A percentile compares a stretch with the other conserved stretches of the same genome.
Evolutionary conservation across 2,113 vertebrate genomes (phyloP).

Genomic region (Tenebrosternarchus preto): DNA sequence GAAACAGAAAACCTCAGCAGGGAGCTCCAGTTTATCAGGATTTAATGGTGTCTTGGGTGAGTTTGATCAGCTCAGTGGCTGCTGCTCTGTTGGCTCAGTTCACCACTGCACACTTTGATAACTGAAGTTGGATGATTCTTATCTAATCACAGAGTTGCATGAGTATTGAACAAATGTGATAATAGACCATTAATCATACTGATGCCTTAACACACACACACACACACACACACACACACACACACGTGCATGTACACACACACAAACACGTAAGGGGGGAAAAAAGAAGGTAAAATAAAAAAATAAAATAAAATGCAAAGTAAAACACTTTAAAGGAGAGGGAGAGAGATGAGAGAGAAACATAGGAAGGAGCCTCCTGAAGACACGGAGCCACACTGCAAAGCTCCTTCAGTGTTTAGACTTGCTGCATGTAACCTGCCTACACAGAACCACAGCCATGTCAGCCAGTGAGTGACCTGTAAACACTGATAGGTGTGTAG

Average conservation of each 20-base stretch:
- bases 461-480: too few relatives aligned
- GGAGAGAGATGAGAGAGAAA: constrained; percentile 6
- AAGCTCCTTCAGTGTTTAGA: background rate
- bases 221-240: background rate
- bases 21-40: background rate
- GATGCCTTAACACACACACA: background rate
- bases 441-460: too few relatives aligned
- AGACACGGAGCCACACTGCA: background rate
- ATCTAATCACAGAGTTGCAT: constrained; percentile 28
- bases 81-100: constrained; percentile 14
- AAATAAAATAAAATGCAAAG: too few relatives aligned
- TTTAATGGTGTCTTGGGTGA: constrained; percentile 6
- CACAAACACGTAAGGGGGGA: too few relatives aligned
- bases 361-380: background rate
- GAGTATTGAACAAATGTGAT: background rate
- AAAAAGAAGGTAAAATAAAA: too few relatives aligned
- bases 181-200: background rate
- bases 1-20: constrained; percentile 29
- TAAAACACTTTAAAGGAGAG: constrained; percentile 23
- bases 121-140: background rate
- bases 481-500: too few relatives aligned
- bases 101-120: constrained; percentile 21
- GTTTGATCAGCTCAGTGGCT: background rate
- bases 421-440: background rate
- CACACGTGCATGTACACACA: too few relatives aligned